A percentile compares a stretch with the other conserved stretches of the same genome.
phyloP scores from a whole-genome alignment of 2,797 vertebrate genomes.

The Tadarida brasiliensis region DNA sequence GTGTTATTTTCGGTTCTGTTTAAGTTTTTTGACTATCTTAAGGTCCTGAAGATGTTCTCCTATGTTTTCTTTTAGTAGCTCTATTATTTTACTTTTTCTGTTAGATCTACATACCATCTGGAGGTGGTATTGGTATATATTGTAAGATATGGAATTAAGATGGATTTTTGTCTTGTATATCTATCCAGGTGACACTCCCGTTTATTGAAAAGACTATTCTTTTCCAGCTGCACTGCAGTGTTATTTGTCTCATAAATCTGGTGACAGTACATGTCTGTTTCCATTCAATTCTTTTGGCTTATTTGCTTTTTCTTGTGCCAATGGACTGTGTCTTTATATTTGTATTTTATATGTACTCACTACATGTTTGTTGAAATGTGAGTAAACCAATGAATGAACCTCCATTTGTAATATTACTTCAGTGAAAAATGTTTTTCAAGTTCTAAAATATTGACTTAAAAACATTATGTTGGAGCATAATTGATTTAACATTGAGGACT shows the following conservation, averaged over 20 bases:
- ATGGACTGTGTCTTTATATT: background rate
- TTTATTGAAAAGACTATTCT: background rate
- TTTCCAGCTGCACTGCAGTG: background rate
- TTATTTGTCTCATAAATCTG: background rate
- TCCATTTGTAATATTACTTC: conserved; percentile 2
- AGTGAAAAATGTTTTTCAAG: background rate
- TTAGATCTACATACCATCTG: background rate
- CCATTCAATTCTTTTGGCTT: background rate
- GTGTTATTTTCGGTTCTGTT: background rate
- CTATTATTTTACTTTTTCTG: background rate
- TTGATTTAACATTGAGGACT: background rate
- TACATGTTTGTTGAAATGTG: conserved; percentile 53
- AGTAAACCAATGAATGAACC: background rate
- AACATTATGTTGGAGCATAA: background rate
- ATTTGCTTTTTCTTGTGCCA: background rate
- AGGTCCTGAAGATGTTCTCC: background rate
- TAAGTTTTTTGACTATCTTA: background rate
- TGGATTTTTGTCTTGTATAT: background rate
- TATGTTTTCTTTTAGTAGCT: background rate
- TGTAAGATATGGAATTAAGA: background rate
- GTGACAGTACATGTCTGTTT: background rate
- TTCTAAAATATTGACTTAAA: conserved; percentile 39
- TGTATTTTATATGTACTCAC: conserved; percentile 32
- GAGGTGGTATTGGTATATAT: background rate
- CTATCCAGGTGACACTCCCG: background rate